These are phyloP conservation scores for Adelosebastes latens DNA, from an alignment of 2,797 vertebrate species.

Conservation along the genomic window DNA sequence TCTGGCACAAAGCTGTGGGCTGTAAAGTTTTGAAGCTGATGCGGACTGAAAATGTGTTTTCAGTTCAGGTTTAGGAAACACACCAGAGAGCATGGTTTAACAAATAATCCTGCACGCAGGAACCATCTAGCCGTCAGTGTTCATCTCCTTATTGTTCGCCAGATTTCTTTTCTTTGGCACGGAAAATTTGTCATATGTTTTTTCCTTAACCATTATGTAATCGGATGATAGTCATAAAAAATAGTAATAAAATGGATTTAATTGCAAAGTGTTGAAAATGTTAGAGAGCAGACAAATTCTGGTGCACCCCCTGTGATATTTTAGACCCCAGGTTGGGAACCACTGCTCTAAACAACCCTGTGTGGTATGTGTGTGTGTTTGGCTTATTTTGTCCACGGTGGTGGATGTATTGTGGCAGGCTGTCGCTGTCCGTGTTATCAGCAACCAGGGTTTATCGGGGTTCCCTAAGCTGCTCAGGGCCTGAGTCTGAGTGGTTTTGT, in stretches of 20 bases:
- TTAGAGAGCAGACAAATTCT: not conserved
- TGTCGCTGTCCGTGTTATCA: slow-evolving; percentile 44
- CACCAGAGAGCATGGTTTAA: not conserved
- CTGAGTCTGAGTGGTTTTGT: slow-evolving; percentile 42
- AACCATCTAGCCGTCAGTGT: not conserved
- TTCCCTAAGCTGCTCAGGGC: slow-evolving; percentile 34
- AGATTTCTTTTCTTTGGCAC: not conserved
- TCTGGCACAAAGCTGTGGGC: slow-evolving; percentile 5
- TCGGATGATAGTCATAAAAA: too few relatives aligned
- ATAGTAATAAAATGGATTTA: not conserved
- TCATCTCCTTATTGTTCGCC: not conserved
- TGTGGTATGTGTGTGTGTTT: not conserved
- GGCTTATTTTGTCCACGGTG: not conserved
- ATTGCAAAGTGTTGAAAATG: not conserved
- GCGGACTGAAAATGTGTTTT: slow-evolving; percentile 19
- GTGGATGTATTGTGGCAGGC: slow-evolving; percentile 30
- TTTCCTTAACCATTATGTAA: not conserved
- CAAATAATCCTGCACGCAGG: not conserved
- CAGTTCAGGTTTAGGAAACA: slow-evolving; percentile 4
- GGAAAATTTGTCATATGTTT: not conserved
- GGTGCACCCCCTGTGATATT: too few relatives aligned
- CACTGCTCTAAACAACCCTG: not conserved
- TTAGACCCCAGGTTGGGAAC: too few relatives aligned
- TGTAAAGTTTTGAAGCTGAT: slow-evolving; percentile 28
- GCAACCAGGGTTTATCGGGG: slow-evolving; percentile 11